A percentile compares a stretch with the other conserved stretches of the same genome.
phyloP scores from a whole-genome alignment of 2,888 invertebrate species.

The Pachliopta kotzebuea region DNA sequence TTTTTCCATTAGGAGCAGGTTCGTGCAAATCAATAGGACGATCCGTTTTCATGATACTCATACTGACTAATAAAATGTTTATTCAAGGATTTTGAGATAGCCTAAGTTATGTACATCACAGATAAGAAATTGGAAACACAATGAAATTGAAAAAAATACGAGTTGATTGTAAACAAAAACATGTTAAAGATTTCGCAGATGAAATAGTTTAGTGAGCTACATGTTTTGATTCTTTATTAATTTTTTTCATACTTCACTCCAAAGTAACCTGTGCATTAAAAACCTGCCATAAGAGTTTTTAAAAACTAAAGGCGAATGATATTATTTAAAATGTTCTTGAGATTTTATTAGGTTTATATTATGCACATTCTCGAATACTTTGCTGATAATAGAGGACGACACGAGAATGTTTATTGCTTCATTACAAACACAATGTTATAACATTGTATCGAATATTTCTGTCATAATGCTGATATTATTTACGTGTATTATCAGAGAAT shows the following conservation, averaged over 20 bases:
- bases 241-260: neutral
- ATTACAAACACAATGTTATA: neutral
- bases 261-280: too few species aligned
- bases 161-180: neutral
- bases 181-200: neutral
- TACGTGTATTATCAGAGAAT: neutral
- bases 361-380: neutral
- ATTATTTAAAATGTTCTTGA: neutral
- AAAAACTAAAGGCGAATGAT: neutral
- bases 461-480: slow-evolving; percentile 43
- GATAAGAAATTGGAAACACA: neutral
- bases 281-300: neutral
- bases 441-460: slow-evolving; percentile 44
- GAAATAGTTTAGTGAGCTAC: neutral
- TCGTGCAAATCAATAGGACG: slow-evolving; percentile 1
- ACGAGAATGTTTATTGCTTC: too few species aligned
- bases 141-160: neutral
- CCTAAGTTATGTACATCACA: neutral
- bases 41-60: neutral
- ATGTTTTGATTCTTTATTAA: neutral
- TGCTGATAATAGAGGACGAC: neutral
- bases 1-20: slow-evolving; percentile 1
- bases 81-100: neutral
- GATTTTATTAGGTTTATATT: neutral
- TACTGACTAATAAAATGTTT: neutral